Conservation (phyloP, 2,888 invertebrate genomes). For the Cordilura impudica region DNA sequence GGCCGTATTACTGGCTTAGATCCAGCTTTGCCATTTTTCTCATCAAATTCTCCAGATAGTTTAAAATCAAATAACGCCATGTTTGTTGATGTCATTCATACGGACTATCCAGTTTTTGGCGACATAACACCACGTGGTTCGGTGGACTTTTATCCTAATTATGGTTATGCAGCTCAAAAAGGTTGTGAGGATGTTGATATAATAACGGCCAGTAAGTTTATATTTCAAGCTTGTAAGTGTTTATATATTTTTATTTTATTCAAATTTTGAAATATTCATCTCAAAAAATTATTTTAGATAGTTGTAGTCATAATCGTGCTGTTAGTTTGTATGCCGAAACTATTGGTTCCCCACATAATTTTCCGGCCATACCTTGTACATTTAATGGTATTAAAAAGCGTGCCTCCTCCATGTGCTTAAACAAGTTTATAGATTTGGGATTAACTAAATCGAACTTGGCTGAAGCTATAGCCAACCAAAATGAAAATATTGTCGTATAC, state of each 20-base stretch:
- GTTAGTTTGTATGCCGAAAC: slow-evolving; percentile 75
- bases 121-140: slow-evolving; percentile 73
- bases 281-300: slow-evolving; percentile 63
- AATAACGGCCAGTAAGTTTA: slow-evolving; percentile 70
- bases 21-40: slow-evolving; percentile 76
- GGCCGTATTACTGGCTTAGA: slow-evolving; percentile 76
- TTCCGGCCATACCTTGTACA: slow-evolving; percentile 72
- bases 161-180: slow-evolving; percentile 73
- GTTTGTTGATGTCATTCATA: slow-evolving; percentile 77
- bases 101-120: slow-evolving; percentile 74
- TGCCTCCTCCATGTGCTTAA: slow-evolving; percentile 50
- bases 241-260: not conserved
- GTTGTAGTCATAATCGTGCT: slow-evolving; percentile 77
- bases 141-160: slow-evolving; percentile 76
- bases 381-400: slow-evolving; percentile 65
- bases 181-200: slow-evolving; percentile 75
- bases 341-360: slow-evolving; percentile 71
- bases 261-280: not conserved
- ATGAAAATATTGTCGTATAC: slow-evolving; percentile 64
- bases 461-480: slow-evolving; percentile 30
- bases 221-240: slow-evolving; percentile 70
- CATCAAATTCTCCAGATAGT: slow-evolving; percentile 69
- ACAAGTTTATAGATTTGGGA: not conserved
- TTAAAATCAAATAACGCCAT: slow-evolving; percentile 69
- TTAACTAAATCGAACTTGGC: slow-evolving; percentile 5